Evolutionary conservation across 1,140 invertebrate species (phyloP).

Genomic region (Solen grandis): DNA sequence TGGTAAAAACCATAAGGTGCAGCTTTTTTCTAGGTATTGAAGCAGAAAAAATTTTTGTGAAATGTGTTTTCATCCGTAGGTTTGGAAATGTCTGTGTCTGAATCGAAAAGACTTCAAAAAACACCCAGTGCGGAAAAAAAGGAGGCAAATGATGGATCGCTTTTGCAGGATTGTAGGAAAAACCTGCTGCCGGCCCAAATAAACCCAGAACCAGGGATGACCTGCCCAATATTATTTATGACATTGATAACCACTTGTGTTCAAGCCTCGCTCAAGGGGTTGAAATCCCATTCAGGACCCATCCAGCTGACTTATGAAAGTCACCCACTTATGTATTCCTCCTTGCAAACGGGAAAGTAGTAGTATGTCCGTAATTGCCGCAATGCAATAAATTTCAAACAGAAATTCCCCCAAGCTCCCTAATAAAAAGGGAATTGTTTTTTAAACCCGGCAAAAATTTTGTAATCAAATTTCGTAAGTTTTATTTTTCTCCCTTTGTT

Average conservation of each 20-base stretch:
- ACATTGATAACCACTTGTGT: conserved; percentile 20
- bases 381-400: conserved; percentile 16
- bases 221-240: conserved; percentile 9
- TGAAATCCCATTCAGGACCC: conserved; percentile 13
- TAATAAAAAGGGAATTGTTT: conserved; percentile 16
- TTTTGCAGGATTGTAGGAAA: neutral
- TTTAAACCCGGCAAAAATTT: conserved; percentile 15
- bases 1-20: conserved; percentile 17
- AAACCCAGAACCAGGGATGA: conserved; percentile 16
- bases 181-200: conserved; percentile 19
- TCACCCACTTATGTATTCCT: conserved; percentile 12
- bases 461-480: conserved; percentile 5
- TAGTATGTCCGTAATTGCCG: conserved; percentile 20
- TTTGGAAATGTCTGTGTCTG: conserved; percentile 18
- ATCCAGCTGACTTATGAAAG: conserved; percentile 20
- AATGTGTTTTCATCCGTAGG: conserved; percentile 20
- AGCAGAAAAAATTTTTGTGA: conserved; percentile 19
- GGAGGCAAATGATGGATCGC: conserved; percentile 7
- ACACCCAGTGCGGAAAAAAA: conserved; percentile 12
- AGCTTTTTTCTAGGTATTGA: conserved; percentile 19
- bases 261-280: conserved; percentile 18
- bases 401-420: conserved; percentile 14
- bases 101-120: conserved; percentile 19
- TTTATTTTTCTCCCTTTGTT: neutral
- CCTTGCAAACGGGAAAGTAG: conserved; percentile 20